phyloP scores from a whole-genome alignment of 1,140 invertebrate genomes.

The Tetragnatha versicolor region DNA sequence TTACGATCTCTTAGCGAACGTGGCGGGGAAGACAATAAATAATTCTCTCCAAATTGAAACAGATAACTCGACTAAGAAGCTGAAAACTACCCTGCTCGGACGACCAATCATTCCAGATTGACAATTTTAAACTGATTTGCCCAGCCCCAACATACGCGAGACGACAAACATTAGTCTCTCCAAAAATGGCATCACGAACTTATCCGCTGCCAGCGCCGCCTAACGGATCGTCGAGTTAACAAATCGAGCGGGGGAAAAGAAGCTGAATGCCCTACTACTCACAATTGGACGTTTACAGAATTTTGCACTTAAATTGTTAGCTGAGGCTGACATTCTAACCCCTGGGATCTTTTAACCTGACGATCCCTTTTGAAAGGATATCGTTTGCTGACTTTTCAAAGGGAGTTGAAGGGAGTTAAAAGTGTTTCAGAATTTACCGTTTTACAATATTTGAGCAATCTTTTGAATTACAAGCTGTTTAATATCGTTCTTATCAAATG shows the following conservation, averaged over 20 bases:
- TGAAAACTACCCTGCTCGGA: background rate
- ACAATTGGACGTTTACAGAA: slow-evolving; percentile 39
- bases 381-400: slow-evolving; percentile 5
- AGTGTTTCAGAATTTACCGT: too few species aligned
- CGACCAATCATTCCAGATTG: slow-evolving; percentile 36
- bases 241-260: slow-evolving; percentile 8
- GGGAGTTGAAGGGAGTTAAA: slow-evolving; percentile 7
- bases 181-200: slow-evolving; percentile 29
- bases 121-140: slow-evolving; percentile 47
- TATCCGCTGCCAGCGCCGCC: background rate
- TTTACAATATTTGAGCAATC: too few species aligned
- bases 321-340: slow-evolving; percentile 17
- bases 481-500: too few species aligned
- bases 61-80: slow-evolving; percentile 5
- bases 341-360: slow-evolving; percentile 43
- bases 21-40: background rate
- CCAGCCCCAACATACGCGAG: slow-evolving; percentile 20
- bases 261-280: slow-evolving; percentile 3
- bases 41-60: slow-evolving; percentile 29
- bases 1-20: background rate
- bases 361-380: slow-evolving; percentile 18
- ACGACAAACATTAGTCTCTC: slow-evolving; percentile 24
- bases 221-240: slow-evolving; percentile 19
- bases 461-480: too few species aligned
- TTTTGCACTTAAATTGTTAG: slow-evolving; percentile 51